These are phyloP conservation scores for Ariopsis seemanni DNA, from an alignment of 2,113 vertebrate species.

Conservation along the genomic window DNA sequence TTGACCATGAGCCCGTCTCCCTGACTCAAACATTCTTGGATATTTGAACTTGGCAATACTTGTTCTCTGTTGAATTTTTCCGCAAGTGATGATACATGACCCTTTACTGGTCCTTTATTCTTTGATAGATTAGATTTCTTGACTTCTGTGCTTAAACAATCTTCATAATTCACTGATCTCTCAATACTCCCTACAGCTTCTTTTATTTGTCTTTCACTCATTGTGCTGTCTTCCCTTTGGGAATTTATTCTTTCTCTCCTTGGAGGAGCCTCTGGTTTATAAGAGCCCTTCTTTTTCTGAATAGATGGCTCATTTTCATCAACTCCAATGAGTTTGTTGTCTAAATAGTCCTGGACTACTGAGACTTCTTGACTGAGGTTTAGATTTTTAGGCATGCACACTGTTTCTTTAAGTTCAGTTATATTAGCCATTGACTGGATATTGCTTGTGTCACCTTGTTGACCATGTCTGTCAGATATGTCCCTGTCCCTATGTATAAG, in stretches of 20 bases:
- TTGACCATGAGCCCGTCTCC: background rate
- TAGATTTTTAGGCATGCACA: background rate
- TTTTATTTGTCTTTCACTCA: slow-evolving; percentile 31
- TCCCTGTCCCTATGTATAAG: slow-evolving; percentile 22
- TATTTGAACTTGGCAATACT: background rate
- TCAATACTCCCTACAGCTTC: slow-evolving; percentile 43
- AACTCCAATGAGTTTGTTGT: background rate
- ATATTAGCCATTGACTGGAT: slow-evolving; percentile 8
- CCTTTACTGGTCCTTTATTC: slow-evolving; percentile 31
- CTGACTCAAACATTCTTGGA: background rate
- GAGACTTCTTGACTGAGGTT: background rate
- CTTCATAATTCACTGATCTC: slow-evolving; percentile 31
- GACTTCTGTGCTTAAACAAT: slow-evolving; percentile 24
- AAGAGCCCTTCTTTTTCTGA: background rate
- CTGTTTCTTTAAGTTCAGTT: slow-evolving; percentile 43
- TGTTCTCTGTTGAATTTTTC: slow-evolving; percentile 31
- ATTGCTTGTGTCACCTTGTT: slow-evolving; percentile 21
- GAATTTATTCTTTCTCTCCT: slow-evolving; percentile 37
- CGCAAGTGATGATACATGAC: slow-evolving; percentile 31
- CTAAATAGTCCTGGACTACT: background rate
- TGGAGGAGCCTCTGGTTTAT: slow-evolving; percentile 43
- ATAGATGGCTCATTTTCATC: background rate
- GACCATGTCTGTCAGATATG: slow-evolving; percentile 5
- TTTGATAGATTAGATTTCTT: slow-evolving; percentile 8
- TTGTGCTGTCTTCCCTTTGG: background rate